Percentiles rank a stretch among this genome's conserved stretches.
Evolutionary conservation across 2,797 vertebrate species (phyloP).

Genomic region (Hypotaenidia okinawae): DNA sequence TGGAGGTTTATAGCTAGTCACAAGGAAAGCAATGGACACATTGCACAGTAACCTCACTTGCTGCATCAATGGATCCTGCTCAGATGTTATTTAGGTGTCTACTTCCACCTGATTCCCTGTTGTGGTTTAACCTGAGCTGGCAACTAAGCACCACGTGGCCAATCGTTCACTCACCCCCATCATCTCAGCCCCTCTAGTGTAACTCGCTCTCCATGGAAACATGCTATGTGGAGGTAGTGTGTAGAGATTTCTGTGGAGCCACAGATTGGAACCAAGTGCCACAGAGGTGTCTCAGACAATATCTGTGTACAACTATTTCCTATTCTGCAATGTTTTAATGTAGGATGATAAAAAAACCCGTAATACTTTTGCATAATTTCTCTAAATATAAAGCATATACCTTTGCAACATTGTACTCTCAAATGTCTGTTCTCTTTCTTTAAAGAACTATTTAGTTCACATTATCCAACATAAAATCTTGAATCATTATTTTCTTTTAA

Average conservation of each 20-base stretch:
- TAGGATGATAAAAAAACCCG: neutral
- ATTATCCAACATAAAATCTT: neutral
- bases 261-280: neutral
- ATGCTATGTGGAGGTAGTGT: rapidly evolving
- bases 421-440: neutral
- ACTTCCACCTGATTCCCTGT: neutral
- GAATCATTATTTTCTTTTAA: neutral
- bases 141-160: no score
- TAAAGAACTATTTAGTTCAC: neutral
- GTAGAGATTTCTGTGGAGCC: neutral
- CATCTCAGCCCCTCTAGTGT: neutral
- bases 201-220: neutral
- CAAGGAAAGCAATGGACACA: neutral
- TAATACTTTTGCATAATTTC: neutral
- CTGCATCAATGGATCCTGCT: neutral
- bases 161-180: neutral
- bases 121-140: no score
- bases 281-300: neutral
- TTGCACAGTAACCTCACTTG: neutral
- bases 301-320: neutral
- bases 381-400: neutral
- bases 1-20: neutral
- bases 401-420: neutral
- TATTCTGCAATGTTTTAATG: neutral
- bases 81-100: neutral